A percentile compares a stretch with the other conserved stretches of the same genome.
These are phyloP conservation scores for Notoglanidium macrostoma DNA, from an alignment of 2,797 vertebrate genomes.

Conservation along the genomic window DNA sequence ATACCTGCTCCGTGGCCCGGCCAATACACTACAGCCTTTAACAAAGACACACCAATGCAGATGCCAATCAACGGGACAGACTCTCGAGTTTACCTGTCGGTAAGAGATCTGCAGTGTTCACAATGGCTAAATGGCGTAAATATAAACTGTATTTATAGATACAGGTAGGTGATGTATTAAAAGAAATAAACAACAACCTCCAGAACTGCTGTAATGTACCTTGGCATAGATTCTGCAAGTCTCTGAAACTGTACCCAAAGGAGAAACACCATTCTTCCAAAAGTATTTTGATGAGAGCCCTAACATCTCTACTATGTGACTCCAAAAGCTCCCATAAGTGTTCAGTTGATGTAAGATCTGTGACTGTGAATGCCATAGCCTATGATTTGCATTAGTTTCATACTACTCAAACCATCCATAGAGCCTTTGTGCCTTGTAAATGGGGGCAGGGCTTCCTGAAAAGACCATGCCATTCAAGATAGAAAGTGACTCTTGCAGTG, in stretches of 20 bases:
- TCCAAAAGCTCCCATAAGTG: not conserved
- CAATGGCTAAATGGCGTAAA: not conserved
- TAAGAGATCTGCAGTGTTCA: conserved; percentile 58
- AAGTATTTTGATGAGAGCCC: not conserved
- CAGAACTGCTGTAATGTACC: not conserved
- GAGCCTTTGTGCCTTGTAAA: not conserved
- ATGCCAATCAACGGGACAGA: conserved; percentile 80
- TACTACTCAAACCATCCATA: not conserved
- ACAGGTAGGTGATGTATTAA: not conserved
- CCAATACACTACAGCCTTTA: conserved; percentile 82
- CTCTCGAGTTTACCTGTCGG: conserved; percentile 84
- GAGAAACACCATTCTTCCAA: not conserved
- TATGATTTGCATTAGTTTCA: not conserved
- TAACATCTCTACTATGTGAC: not conserved
- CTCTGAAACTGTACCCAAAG: not conserved
- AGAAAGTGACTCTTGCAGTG: not conserved
- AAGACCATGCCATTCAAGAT: no score
- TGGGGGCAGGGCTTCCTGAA: not conserved
- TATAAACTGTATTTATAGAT: not conserved
- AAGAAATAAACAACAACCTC: not conserved
- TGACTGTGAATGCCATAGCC: not conserved
- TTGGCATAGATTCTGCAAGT: not conserved
- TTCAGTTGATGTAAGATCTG: not conserved
- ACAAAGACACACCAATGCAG: conserved; percentile 81
- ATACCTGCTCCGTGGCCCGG: conserved; percentile 85